Evolutionary conservation across 2,113 vertebrate genomes (phyloP).

Genomic region (Anolis sagrei): DNA sequence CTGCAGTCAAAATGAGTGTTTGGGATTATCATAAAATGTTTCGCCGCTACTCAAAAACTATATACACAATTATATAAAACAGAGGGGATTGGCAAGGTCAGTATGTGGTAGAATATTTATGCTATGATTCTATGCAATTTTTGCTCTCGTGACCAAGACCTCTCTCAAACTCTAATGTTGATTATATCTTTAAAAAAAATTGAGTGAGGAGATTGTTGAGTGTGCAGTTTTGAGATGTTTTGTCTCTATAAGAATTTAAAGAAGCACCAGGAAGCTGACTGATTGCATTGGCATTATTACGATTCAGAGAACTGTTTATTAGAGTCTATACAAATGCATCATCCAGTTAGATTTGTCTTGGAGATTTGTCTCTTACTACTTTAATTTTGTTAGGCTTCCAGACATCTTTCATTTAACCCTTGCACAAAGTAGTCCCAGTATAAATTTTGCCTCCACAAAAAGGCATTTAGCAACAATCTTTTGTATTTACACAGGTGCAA

Average conservation of each 20-base stretch:
- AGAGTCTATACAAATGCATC: not conserved
- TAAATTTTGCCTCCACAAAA: not conserved
- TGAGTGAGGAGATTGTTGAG: not conserved
- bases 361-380: not conserved
- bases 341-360: not conserved
- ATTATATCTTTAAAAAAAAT: not conserved
- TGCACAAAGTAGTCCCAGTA: not conserved
- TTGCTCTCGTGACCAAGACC: slow-evolving; percentile 1
- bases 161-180: not conserved
- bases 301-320: not conserved
- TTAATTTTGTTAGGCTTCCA: not conserved
- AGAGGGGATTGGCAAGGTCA: not conserved
- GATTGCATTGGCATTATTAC: not conserved
- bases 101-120: not conserved
- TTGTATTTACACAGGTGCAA: not conserved
- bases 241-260: not conserved
- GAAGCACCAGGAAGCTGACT: not conserved
- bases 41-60: slow-evolving; percentile 1
- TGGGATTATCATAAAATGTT: slow-evolving; percentile 1
- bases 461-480: not conserved
- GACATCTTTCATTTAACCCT: not conserved
- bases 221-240: not conserved
- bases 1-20: not conserved
- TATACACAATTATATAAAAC: not conserved
- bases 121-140: slow-evolving; percentile 2